Evolutionary conservation across 2,888 invertebrate genomes (phyloP), one percentile per base, ranked within the genome.

Genomic region (Plagiodera versicolora): DNA sequence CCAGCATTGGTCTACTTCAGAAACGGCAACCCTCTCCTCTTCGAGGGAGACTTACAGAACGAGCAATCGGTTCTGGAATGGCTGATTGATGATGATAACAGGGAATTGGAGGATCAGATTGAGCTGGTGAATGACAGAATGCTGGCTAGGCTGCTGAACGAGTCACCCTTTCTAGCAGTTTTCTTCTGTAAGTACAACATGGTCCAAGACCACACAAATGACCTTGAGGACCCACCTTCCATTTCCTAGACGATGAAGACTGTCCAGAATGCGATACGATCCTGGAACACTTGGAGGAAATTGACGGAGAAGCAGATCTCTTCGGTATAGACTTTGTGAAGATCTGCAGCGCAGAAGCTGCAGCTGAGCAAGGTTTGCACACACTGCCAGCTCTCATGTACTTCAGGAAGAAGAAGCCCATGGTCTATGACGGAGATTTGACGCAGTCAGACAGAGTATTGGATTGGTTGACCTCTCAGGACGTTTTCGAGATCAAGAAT

Each of bases 321-420:
- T 94, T 88, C 76, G 94, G 94, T n/a, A 95, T 95, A 69, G 95
- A 95, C 79, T 95, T 96, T 80, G 95, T 96, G 0, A 95, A 95
- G 79, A 93, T 95, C 56, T 88, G 90, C 46, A 92, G 92, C 73
- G 83, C 87, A 0, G 90, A 91, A 70, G 91, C 93, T 1, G 92
- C 94, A 10, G 87, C 89, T 35, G 89, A 89, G 72, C 93, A 92
- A 77, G 90, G 90, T 69, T 85, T 95, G 54, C 87, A 94, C 45
- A 91, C 90, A 75, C 87, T 93, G 66, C 95, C 95, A 2, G 89
- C 94, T 1, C 80, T 96, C 50, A 90, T 94, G 49, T 95, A 95
- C 75, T 96, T 94, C 82, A 87, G 95, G 10, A 88, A 88, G 69
- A 80, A 81, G 70, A 87, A 89, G 9, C 94, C 95, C 0, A 88